Evolutionary conservation across 2,888 invertebrate genomes (phyloP).

Genomic region (Scotopteryx bipunctaria): DNA sequence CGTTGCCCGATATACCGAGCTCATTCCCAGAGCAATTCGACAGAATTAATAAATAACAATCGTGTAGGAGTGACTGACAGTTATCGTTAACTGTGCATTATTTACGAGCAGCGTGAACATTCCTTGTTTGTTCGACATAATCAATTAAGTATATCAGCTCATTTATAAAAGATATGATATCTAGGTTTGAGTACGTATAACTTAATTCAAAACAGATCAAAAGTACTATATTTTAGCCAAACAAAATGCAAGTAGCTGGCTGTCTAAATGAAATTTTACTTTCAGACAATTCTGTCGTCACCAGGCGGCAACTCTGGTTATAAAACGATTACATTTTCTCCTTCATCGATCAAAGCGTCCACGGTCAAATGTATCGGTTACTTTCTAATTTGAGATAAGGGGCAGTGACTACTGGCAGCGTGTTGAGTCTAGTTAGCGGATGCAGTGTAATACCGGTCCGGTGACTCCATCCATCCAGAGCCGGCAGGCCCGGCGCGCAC

Average conservation of each 20-base stretch:
- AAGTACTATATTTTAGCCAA: too few relatives aligned
- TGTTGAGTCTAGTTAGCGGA: constrained; percentile 46
- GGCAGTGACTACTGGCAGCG: constrained; percentile 49
- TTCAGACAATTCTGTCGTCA: background rate
- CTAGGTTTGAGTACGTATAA: too few relatives aligned
- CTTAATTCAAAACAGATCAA: too few relatives aligned
- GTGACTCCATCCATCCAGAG: constrained; percentile 30
- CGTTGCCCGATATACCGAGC: constrained; percentile 62
- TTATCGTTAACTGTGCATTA: constrained; percentile 27
- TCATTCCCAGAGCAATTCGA: constrained; percentile 55
- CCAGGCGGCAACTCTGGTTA: constrained; percentile 27
- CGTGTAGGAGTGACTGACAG: constrained; percentile 37
- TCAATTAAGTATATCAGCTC: constrained; percentile 14
- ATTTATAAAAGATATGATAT: constrained; percentile 7
- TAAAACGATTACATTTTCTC: constrained; percentile 44
- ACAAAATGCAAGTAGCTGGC: too few relatives aligned
- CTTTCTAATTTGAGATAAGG: constrained; percentile 66
- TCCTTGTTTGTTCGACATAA: constrained; percentile 24
- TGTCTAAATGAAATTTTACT: background rate
- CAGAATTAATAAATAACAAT: constrained; percentile 41
- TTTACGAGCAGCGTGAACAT: constrained; percentile 18
- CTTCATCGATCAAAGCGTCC: constrained; percentile 57
- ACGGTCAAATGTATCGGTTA: constrained; percentile 54
- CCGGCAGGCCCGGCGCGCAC: constrained; percentile 26
- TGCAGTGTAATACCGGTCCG: constrained; percentile 47